Evolutionary conservation across 2,113 vertebrate genomes (phyloP).

Genomic region (Catharus bicknelli): DNA sequence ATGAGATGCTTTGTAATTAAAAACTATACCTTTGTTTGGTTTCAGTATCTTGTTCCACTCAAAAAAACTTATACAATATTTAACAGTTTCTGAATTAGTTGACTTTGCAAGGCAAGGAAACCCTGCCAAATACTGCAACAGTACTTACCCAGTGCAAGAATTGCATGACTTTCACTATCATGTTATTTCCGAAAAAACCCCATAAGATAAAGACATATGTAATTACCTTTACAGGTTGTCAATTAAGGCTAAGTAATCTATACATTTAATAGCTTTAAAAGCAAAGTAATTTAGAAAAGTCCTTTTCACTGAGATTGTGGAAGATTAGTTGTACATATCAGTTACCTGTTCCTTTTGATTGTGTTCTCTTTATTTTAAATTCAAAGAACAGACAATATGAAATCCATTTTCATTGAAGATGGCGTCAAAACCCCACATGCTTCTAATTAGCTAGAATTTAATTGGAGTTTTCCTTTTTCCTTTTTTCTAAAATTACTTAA

Average conservation of each 20-base stretch:
- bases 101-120: not conserved
- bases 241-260: not conserved
- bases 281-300: not conserved
- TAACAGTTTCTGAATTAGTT: conserved; percentile 32
- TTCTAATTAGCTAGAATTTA: not conserved
- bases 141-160: not conserved
- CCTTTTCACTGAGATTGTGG: not conserved
- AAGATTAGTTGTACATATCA: not conserved
- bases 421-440: not conserved
- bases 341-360: not conserved
- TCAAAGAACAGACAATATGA: not conserved
- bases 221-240: not conserved
- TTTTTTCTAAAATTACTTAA: not conserved
- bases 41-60: conserved; percentile 9
- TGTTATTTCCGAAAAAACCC: not conserved
- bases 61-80: conserved; percentile 41
- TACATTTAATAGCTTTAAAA: not conserved
- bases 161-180: not conserved
- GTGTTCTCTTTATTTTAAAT: not conserved
- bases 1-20: conserved; percentile 4
- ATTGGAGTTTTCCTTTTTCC: not conserved
- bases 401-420: not conserved
- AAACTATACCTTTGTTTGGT: conserved; percentile 7
- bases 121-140: not conserved
- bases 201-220: not conserved